Evolutionary conservation across 2,888 invertebrate species (phyloP), one percentile per base, ranked within the genome.

Genomic region (Zygaena filipendulae): DNA sequence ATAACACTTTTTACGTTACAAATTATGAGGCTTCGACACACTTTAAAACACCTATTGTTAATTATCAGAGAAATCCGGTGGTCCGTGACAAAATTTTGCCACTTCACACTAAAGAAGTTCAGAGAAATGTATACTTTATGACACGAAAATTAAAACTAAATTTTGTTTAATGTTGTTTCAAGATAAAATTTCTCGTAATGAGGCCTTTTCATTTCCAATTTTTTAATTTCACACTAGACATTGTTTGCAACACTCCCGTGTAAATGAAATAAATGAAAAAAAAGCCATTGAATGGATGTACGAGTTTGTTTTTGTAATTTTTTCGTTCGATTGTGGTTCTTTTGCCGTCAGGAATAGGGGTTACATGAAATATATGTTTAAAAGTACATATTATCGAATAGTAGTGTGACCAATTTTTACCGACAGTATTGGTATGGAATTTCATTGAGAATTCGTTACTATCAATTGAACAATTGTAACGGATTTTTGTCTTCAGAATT

Each of bases 221-320:
- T 49, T 50, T 46, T 43, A 51, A 67, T 67, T 67, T 64, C 59
- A 68, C 58, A 59, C 51, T 43, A 21, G 43, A 52, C 52, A 52
- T 66, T 63, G 62, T 62, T 41, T 43, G 42, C 29, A 43, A 44
- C 51, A 63, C 63, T 61, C 48, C 59, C 51, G 61, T 59, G 59
- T 59, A 55, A 53, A 42, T 57, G 47, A 55, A 59, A 56, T 50
- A 51, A 54, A 31, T 35, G 38, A 36, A 40, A 38, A 30, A 33
- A 39, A 35, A 39, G 27, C 40, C 36, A 38, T 39, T 40, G 24
- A 12, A 11, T 27, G 14, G 34, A 39, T 33, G 25, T 21, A 22
- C 22, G n/a, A n/a, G n/a, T n/a, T n/a, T n/a, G n/a, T n/a, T n/a
- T n/a, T n/a, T n/a, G n/a, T n/a, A n/a, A n/a, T n/a, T n/a, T n/a